A percentile compares a stretch with the other conserved stretches of the same genome.
Evolutionary conservation across 2,113 vertebrate species (phyloP).

Genomic region (Laticauda laticaudata): DNA sequence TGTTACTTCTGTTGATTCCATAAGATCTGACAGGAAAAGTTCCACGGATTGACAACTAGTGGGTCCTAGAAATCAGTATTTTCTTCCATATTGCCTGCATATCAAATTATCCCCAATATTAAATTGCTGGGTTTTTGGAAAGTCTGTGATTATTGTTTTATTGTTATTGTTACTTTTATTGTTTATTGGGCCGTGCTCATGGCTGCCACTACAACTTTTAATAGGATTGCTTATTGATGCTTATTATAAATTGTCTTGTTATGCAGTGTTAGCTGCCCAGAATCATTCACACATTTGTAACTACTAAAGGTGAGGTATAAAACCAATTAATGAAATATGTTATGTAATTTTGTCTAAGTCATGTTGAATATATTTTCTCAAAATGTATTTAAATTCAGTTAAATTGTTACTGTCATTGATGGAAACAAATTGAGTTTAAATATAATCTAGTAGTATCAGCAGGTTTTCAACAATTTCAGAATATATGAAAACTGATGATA

Average conservation of each 20-base stretch:
- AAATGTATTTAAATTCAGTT: constrained; percentile 35
- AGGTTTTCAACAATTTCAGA: constrained; percentile 39
- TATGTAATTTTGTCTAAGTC: neutral
- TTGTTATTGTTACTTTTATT: neutral
- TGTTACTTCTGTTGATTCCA: neutral
- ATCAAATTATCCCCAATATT: neutral
- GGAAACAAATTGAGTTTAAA: constrained; percentile 16
- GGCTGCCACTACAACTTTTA: neutral
- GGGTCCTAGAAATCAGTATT: neutral
- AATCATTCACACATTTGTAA: neutral
- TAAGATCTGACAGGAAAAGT: neutral
- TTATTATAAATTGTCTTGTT: neutral
- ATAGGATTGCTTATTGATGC: neutral
- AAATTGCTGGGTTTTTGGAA: neutral
- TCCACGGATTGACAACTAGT: neutral
- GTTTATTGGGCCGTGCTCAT: neutral
- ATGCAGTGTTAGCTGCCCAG: neutral
- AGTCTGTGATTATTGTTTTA: neutral
- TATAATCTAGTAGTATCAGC: constrained; percentile 27
- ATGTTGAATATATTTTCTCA: neutral
- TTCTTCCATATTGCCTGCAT: neutral
- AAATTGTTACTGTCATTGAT: constrained; percentile 47
- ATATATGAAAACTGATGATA: constrained; percentile 43
- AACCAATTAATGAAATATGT: neutral
- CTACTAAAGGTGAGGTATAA: neutral